These are phyloP conservation scores for Trichomalopsis sarcophagae DNA, from an alignment of 1,140 invertebrate genomes.

Conservation along the genomic window DNA sequence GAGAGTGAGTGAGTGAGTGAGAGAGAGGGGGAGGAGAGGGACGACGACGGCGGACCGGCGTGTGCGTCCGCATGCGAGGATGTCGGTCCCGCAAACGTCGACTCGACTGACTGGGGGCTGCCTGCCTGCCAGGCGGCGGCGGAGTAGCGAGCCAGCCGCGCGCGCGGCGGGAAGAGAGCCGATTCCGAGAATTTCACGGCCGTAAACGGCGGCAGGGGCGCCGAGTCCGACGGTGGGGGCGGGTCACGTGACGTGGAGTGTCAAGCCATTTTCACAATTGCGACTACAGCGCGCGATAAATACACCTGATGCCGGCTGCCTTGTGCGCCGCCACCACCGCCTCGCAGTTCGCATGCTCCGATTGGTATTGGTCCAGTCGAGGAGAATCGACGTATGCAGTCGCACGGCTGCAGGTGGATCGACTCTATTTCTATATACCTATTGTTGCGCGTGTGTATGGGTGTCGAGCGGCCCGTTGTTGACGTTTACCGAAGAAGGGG, in stretches of 20 bases:
- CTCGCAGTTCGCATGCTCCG: too few species aligned
- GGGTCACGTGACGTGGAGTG: slow-evolving; percentile 59
- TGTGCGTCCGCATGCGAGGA: slow-evolving; percentile 39
- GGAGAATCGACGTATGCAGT: too few species aligned
- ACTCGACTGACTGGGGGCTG: slow-evolving; percentile 45
- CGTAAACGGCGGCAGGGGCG: slow-evolving; percentile 62
- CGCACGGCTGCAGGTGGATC: too few species aligned
- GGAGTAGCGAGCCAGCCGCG: slow-evolving; percentile 51
- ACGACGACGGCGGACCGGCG: slow-evolving; percentile 16
- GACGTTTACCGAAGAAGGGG: too few species aligned
- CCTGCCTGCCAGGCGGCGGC: slow-evolving; percentile 43
- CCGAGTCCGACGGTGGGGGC: slow-evolving; percentile 49
- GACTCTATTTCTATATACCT: too few species aligned
- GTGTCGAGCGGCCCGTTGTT: too few species aligned
- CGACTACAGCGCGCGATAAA: too few species aligned
- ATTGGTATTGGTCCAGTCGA: too few species aligned
- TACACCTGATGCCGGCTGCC: too few species aligned
- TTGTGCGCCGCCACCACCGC: too few species aligned
- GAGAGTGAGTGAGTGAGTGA: background rate
- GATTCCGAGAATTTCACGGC: slow-evolving; percentile 66
- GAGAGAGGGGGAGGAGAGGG: background rate
- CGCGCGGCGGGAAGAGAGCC: slow-evolving; percentile 55
- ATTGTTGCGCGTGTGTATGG: too few species aligned
- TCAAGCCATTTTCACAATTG: slow-evolving; percentile 5
- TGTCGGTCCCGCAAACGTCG: slow-evolving; percentile 39